Conservation (phyloP, 2,888 invertebrate genomes). For the Xestia xanthographa region DNA sequence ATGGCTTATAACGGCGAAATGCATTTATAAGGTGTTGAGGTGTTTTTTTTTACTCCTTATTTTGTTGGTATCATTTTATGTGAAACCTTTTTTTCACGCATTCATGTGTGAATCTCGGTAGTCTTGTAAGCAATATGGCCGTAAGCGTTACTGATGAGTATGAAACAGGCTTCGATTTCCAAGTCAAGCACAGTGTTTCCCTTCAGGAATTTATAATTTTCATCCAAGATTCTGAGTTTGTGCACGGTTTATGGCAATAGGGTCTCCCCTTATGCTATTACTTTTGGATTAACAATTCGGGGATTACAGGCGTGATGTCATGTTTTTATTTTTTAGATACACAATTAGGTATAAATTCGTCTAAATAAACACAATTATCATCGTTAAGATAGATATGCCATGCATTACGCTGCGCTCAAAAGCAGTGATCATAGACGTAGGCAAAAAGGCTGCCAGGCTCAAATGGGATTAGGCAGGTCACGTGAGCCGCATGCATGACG, state of each 20-base stretch:
- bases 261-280: neutral
- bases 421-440: too few relatives aligned
- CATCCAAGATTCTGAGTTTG: neutral
- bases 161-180: neutral
- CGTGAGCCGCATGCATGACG: too few relatives aligned
- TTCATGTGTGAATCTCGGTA: neutral
- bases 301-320: neutral
- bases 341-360: too few relatives aligned
- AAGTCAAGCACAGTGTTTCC: neutral
- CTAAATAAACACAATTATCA: too few relatives aligned
- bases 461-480: too few relatives aligned
- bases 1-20: constrained; percentile 37
- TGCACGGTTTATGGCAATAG: neutral
- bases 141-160: neutral
- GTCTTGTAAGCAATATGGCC: neutral
- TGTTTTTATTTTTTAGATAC: neutral
- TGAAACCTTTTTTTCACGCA: neutral
- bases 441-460: too few relatives aligned
- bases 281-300: neutral
- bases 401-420: too few relatives aligned
- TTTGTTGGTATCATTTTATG: constrained; percentile 13
- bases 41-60: neutral
- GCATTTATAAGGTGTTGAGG: constrained; percentile 14
- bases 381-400: too few relatives aligned
- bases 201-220: neutral